Evolutionary conservation across 2,888 invertebrate genomes (phyloP), one percentile per base, ranked within the genome.

Genomic region (Acanthopleura granulata): DNA sequence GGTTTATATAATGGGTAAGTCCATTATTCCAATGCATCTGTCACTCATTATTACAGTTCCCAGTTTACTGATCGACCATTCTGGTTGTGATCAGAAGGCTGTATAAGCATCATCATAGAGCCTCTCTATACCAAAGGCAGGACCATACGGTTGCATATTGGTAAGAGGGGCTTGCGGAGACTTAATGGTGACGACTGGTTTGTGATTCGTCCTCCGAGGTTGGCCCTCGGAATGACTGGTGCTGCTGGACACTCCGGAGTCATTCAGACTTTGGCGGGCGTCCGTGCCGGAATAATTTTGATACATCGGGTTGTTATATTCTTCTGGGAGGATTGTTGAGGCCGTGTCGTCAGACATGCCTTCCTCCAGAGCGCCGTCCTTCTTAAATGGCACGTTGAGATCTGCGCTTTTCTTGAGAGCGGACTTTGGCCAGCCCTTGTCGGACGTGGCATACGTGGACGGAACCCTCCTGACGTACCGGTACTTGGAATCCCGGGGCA

Each of bases 71-170:
- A 3, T 40, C 40, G 40, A 40, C 40, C 40, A 40, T 40, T 40
- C 9, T 40, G 4, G 4, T 40, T 57, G 22, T 57, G 22, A 57
- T 57, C 57, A 66, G 29, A 66, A 66, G 15, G 66, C 66, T 27
- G 66, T 66, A 66, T 66, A 66, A 66, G 66, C 66, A 27, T 66
- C 66, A 27, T 66, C 66, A 66, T 66, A 66, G 6, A 66, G 29
- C 6, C 66, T 22, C 16, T 66, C 29, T 27, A 66, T 66, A 25
- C 66, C 66, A 27, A 66, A 66, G 27, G 66, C 66, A 6, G 66
- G 66, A 22, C 66, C 66, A 27, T 66, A 66, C 16, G 66, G 66
- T 14, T 66, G 66, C 25, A 66, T 18, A 66, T 22, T 22, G 3
- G 66, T 66, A 16, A 27, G 25, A 6, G 66, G 22, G 6, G 66